Evolutionary conservation across 1,140 invertebrate species (phyloP).

Genomic region (Lethocerus indicus): DNA sequence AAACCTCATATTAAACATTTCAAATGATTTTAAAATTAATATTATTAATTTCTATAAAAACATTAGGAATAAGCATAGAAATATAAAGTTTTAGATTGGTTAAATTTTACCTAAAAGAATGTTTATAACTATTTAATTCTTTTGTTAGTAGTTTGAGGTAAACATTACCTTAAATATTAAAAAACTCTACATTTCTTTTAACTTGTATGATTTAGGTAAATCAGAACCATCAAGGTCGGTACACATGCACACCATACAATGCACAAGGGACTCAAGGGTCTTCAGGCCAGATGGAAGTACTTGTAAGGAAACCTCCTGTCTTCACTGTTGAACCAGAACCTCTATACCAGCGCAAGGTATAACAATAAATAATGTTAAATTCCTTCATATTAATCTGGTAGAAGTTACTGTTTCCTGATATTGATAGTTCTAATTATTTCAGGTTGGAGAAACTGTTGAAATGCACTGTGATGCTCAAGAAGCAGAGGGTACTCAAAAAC

Average conservation of each 20-base stretch:
- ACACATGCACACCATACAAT: conserved; percentile 91
- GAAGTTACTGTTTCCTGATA: too few relatives aligned
- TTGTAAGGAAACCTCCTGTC: conserved; percentile 77
- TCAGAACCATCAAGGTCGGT: conserved; percentile 72
- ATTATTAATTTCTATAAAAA: too few relatives aligned
- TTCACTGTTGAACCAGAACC: conserved; percentile 70
- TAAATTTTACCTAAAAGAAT: too few relatives aligned
- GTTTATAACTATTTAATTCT: not conserved
- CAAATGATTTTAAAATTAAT: too few relatives aligned
- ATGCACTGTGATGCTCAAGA: conserved; percentile 85
- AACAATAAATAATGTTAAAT: not conserved
- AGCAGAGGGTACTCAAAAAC: conserved; percentile 79
- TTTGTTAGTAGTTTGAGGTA: conserved; percentile 4
- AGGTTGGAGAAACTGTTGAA: conserved; percentile 69
- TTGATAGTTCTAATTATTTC: too few relatives aligned
- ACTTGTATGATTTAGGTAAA: conserved; percentile 38
- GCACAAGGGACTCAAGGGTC: conserved; percentile 81
- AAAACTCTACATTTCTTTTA: conserved; percentile 8
- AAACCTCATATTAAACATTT: too few relatives aligned
- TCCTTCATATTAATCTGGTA: not conserved
- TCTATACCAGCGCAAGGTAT: conserved; percentile 61
- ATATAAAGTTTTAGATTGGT: too few relatives aligned
- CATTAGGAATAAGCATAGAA: too few relatives aligned
- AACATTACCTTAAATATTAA: not conserved
- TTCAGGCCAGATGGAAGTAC: conserved; percentile 87